phyloP scores from a whole-genome alignment of 2,113 vertebrate species.

The Haemorhous mexicanus region DNA sequence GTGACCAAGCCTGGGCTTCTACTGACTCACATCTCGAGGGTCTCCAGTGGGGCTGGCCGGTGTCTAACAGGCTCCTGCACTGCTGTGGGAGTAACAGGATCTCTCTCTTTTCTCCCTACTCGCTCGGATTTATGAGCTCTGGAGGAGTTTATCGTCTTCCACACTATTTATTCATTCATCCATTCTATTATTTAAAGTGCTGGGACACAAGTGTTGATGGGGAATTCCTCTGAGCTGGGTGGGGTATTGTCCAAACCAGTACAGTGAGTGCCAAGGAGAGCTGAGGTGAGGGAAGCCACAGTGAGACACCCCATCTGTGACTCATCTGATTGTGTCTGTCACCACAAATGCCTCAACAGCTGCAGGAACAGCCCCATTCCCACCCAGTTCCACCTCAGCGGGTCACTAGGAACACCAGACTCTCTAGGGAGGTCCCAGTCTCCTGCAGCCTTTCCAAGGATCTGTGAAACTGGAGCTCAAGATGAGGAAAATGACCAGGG shows the following conservation, averaged over 20 bases:
- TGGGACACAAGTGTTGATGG: fast-evolving
- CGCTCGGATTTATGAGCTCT: not conserved
- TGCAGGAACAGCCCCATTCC: not conserved
- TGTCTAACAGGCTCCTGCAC: not conserved
- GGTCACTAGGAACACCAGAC: not conserved
- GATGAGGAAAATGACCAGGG: not conserved
- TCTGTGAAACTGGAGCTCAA: not conserved
- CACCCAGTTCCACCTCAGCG: not conserved
- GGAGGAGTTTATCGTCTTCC: not conserved
- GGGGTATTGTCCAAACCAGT: not conserved
- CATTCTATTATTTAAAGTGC: not conserved
- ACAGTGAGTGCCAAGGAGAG: not conserved
- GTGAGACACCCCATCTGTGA: not conserved
- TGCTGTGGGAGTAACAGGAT: fast-evolving
- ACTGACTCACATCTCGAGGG: not conserved
- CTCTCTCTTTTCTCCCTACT: not conserved
- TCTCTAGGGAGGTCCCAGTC: not conserved
- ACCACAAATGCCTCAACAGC: fast-evolving
- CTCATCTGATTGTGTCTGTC: fast-evolving
- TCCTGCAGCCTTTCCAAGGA: not conserved
- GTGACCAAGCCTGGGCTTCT: not conserved
- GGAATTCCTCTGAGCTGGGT: not conserved
- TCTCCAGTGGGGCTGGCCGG: fast-evolving
- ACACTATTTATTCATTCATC: not conserved
- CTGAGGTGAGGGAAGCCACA: not conserved